A percentile compares a stretch with the other conserved stretches of the same genome.
Conservation (phyloP, 2,797 vertebrate species). For the Telmatherina bonti region DNA sequence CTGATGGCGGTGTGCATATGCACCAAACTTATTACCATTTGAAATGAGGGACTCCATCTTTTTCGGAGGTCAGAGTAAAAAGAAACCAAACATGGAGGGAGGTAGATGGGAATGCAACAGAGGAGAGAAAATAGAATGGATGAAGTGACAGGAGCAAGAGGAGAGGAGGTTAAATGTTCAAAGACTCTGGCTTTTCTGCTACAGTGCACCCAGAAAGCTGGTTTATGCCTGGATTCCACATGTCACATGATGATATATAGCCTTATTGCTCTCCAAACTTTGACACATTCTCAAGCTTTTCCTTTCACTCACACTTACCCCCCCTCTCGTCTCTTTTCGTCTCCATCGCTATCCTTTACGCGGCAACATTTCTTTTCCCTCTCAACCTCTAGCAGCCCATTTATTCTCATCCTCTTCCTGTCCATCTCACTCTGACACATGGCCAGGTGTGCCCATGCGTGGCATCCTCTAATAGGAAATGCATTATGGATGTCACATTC, state of each 20-base stretch:
- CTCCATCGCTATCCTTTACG: slow-evolving; percentile 40
- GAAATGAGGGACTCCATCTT: slow-evolving; percentile 70
- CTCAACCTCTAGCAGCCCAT: slow-evolving; percentile 52
- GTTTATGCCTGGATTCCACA: slow-evolving; percentile 65
- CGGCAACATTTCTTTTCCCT: slow-evolving; percentile 17
- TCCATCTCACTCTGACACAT: slow-evolving; percentile 75
- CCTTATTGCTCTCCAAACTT: slow-evolving; percentile 49
- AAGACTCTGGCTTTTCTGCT: slow-evolving; percentile 66
- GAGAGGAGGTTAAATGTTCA: slow-evolving; percentile 74
- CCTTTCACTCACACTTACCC: slow-evolving; percentile 26
- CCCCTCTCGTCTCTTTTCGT: slow-evolving; percentile 14
- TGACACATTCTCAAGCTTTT: slow-evolving; percentile 36
- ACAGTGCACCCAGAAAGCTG: slow-evolving; percentile 64
- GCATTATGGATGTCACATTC: slow-evolving; percentile 84
- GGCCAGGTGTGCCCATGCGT: slow-evolving; percentile 78
- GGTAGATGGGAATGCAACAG: slow-evolving; percentile 43
- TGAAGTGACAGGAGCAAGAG: slow-evolving; percentile 58
- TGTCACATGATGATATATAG: slow-evolving; percentile 51
- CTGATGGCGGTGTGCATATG: slow-evolving; percentile 71
- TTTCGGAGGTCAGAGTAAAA: slow-evolving; percentile 66
- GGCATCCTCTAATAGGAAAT: slow-evolving; percentile 78
- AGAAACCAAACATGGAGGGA: slow-evolving; percentile 8
- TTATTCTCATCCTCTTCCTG: slow-evolving; percentile 74
- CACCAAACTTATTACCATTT: slow-evolving; percentile 69
- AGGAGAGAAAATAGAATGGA: slow-evolving; percentile 62